Base-by-base conservation (phyloP, 1,140 invertebrate species). In the Acromyrmex echinatior region DNA sequence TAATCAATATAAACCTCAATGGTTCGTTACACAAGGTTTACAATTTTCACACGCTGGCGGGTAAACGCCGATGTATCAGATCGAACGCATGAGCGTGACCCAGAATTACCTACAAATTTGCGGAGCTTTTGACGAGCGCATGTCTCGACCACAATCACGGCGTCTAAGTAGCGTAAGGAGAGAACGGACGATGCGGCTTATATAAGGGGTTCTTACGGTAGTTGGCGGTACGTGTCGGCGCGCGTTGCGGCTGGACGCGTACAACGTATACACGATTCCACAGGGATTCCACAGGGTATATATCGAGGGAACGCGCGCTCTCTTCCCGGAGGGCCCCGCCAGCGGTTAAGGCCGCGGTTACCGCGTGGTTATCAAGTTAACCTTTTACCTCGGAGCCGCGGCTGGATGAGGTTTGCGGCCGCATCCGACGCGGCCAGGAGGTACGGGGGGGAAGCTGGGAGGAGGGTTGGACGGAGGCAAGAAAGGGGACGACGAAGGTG, bases 281-380 rank as follows among this genome's bases (percentile, higher is more conserved):
- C 58, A 51, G 31, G 62, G 49, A n/a, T 39, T 70, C 53, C 68
- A 85, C 58, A 51, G 31, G 62, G n/a, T 21, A 10, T 28, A 21
- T 12, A 45, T 31, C 49, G 53, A 12, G 39, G 28, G 25, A 12
- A 53, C 45, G 66, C 66, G 74, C 25, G 58, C 58, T 28, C 65
- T 58, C 71, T 21, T 51, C 80, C 84, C 25, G 65, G 51, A 16
- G 87, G 78, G 68, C 35, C 66, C 21, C 74, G 85, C 74, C 86
- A 78, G 90, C 90, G 86, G 90, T 91, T 90, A 91, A 25, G 89
- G 49, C 86, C 93, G 93, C 92, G 92, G 93, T 94, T 94, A 94
- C 93, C 93, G 92, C 94, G 90, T 94, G 93, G 94, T 95, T 94
- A 95, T 95, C 94, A 94, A 93, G 93, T 94, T 95, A 95, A 95